Conservation (phyloP, 1,140 invertebrate genomes). For the Caenorhabditis briggsae region DNA sequence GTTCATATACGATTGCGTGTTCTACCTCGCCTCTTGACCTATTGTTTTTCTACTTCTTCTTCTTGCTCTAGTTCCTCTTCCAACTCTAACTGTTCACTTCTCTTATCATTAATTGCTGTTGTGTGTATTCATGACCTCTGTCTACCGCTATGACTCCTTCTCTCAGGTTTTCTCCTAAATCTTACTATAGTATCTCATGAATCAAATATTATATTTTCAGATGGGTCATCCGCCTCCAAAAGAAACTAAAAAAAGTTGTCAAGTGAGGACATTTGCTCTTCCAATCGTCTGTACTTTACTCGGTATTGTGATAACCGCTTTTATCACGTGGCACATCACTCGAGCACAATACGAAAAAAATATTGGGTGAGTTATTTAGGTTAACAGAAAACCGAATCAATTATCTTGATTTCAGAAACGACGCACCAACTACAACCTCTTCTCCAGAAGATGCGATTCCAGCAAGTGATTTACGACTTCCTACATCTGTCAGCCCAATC, state of each 20-base stretch:
- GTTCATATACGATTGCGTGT: constrained; percentile 2
- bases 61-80: neutral
- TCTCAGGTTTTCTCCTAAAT: constrained; percentile 12
- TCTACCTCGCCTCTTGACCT: neutral
- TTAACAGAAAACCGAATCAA: neutral
- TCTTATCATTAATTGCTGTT: neutral
- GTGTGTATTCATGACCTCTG: neutral
- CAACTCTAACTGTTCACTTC: neutral
- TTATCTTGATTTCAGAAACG: neutral
- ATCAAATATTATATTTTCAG: neutral
- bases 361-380: neutral
- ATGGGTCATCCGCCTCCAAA: constrained; percentile 24
- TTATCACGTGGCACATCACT: constrained; percentile 39
- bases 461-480: constrained; percentile 40
- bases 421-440: neutral
- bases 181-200: too few species aligned
- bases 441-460: neutral
- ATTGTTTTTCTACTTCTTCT: neutral
- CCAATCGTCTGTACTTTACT: constrained; percentile 30
- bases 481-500: constrained; percentile 42
- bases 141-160: constrained; percentile 17
- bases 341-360: neutral
- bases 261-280: neutral
- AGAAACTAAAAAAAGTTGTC: neutral
- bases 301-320: constrained; percentile 44